A percentile compares a stretch with the other conserved stretches of the same genome.
Conservation (phyloP, 37 sponge, comb jelly and placozoan species). For the Ephydatia muelleri region DNA sequence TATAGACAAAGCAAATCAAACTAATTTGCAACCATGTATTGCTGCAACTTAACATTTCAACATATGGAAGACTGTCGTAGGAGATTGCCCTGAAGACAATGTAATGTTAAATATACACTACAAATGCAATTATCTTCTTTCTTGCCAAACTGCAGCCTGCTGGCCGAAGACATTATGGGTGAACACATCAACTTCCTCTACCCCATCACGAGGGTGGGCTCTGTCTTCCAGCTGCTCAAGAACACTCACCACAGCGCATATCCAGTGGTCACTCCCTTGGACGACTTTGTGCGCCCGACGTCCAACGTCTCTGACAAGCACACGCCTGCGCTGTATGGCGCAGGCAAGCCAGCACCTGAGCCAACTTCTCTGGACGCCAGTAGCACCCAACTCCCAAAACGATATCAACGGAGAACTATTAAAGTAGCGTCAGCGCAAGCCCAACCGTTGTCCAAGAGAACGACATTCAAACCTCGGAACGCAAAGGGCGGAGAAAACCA, state of each 20-base stretch:
- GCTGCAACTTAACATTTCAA: no score
- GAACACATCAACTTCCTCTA: conserved; percentile 59
- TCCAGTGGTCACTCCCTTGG: conserved; percentile 59
- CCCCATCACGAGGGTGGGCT: conserved; percentile 63
- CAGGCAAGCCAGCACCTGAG: neutral
- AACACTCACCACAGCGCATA: conserved; percentile 80
- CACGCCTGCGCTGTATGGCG: conserved; percentile 44
- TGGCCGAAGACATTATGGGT: conserved; percentile 83
- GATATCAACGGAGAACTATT: neutral
- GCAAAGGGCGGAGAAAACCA: neutral
- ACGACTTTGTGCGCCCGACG: neutral
- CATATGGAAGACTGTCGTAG: no score
- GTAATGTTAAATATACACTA: no score
- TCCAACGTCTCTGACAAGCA: conserved; percentile 8
- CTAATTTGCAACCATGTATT: no score
- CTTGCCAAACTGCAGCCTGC: conserved; percentile 39
- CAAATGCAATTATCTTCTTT: no score
- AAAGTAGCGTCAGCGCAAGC: neutral
- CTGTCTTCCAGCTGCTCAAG: conserved; percentile 48
- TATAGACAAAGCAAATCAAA: no score
- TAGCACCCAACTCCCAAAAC: neutral
- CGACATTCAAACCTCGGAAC: neutral
- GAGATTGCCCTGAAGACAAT: no score
- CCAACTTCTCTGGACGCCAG: neutral
- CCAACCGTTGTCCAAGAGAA: neutral